These are phyloP conservation scores for Phyllotreta cruciferae DNA, from an alignment of 2,888 invertebrate species.

Conservation along the genomic window DNA sequence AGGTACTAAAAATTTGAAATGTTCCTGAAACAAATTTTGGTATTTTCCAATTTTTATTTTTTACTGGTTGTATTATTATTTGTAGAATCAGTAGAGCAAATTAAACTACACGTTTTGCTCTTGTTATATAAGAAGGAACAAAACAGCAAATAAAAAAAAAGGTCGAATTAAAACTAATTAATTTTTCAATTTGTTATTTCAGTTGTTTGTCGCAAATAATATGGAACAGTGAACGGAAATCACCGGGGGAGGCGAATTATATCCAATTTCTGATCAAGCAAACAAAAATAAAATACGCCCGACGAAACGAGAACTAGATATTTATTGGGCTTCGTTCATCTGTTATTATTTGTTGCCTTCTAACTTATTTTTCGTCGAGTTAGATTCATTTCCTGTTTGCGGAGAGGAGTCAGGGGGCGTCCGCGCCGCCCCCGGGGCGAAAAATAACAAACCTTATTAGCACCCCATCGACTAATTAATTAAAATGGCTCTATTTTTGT, in stretches of 20 bases:
- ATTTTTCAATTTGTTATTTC: conserved; percentile 15
- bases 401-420: conserved; percentile 14
- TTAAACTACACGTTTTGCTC: too few species aligned
- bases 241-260: conserved; percentile 20
- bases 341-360: conserved; percentile 9
- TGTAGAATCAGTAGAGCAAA: too few species aligned
- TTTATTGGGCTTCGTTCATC: conserved; percentile 20
- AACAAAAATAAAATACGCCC: conserved; percentile 19
- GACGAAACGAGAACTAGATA: conserved; percentile 17
- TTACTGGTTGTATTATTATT: too few species aligned
- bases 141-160: background rate
- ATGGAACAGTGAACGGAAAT: conserved; percentile 15
- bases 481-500: conserved; percentile 15
- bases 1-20: too few species aligned
- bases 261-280: conserved; percentile 25
- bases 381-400: conserved; percentile 15
- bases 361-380: conserved; percentile 14
- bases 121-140: too few species aligned
- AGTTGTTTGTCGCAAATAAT: conserved; percentile 15
- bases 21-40: too few species aligned
- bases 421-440: conserved; percentile 5
- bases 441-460: conserved; percentile 34
- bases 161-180: conserved; percentile 8
- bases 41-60: too few species aligned
- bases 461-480: conserved; percentile 39